Evolutionary conservation across 1,140 invertebrate genomes (phyloP).

Genomic region (Danaus plexippus): DNA sequence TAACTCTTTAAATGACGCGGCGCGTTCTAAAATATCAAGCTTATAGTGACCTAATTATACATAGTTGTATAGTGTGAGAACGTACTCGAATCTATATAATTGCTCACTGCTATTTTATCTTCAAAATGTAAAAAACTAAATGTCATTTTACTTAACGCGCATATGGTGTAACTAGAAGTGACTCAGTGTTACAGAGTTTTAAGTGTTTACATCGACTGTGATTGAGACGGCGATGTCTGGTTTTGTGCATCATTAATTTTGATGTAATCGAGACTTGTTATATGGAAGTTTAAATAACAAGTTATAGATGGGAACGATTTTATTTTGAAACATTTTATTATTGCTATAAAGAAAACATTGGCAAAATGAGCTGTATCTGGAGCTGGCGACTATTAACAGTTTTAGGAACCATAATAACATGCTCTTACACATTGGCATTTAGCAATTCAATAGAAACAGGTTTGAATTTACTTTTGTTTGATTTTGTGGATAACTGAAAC

Average conservation of each 20-base stretch:
- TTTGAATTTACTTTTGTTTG: conserved; percentile 41
- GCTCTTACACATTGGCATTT: conserved; percentile 22
- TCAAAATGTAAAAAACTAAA: conserved; percentile 23
- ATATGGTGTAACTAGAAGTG: conserved; percentile 46
- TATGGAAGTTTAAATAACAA: conserved; percentile 13
- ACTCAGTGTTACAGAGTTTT: conserved; percentile 53
- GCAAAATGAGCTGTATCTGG: conserved; percentile 34
- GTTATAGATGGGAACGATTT: conserved; percentile 16
- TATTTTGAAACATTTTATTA: conserved; percentile 12
- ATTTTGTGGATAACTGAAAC: conserved; percentile 20
- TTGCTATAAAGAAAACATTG: conserved; percentile 10
- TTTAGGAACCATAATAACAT: conserved; percentile 30
- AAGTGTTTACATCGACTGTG: conserved; percentile 50
- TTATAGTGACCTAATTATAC: conserved; percentile 35
- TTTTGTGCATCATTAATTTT: conserved; percentile 26
- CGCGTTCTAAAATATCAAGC: conserved; percentile 30
- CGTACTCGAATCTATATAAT: conserved; percentile 7
- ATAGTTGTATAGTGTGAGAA: no score
- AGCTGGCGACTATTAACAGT: conserved; percentile 28
- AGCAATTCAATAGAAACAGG: conserved; percentile 28
- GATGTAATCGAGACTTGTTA: conserved; percentile 11
- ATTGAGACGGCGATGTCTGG: conserved; percentile 40
- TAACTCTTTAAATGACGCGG: conserved; percentile 25
- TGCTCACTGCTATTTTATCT: conserved; percentile 5
- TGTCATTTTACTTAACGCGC: conserved; percentile 24